Evolutionary conservation across 35 echinoderm and acorn worm species (phyloP).

Genomic region (Lytechinus pictus): DNA sequence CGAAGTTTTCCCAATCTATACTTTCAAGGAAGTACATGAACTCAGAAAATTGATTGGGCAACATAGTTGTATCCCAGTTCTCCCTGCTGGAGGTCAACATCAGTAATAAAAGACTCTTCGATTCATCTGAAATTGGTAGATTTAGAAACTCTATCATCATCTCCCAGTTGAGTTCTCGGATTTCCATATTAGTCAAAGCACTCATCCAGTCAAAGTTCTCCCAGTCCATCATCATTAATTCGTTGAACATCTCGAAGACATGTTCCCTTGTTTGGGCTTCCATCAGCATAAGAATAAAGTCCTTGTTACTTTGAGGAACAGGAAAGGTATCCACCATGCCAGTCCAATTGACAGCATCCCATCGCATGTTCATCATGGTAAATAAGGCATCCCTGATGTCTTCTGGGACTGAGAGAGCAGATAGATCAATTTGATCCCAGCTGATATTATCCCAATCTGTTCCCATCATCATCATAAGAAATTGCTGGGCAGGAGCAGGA

Average conservation of each 20-base stretch:
- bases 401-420: not conserved
- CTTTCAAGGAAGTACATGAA: not conserved
- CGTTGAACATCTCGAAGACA: not conserved
- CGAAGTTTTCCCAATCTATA: conserved; percentile 29
- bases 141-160: not conserved
- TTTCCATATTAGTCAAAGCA: not conserved
- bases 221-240: not conserved
- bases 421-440: not conserved
- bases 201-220: not conserved
- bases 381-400: not conserved
- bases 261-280: not conserved
- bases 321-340: not conserved
- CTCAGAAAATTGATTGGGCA: not conserved
- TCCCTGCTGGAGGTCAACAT: not conserved
- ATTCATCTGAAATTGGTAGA: not conserved
- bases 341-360: conserved; percentile 21
- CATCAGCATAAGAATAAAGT: not conserved
- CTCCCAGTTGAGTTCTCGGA: not conserved
- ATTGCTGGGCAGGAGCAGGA: not conserved
- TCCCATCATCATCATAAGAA: conserved; percentile 7
- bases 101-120: not conserved
- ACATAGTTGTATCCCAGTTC: not conserved
- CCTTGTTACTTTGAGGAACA: not conserved
- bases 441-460: not conserved
- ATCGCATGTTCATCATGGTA: not conserved